Evolutionary conservation across 2,888 invertebrate genomes (phyloP), one percentile per base, ranked within the genome.

Genomic region (Didymodactylos carnosus): DNA sequence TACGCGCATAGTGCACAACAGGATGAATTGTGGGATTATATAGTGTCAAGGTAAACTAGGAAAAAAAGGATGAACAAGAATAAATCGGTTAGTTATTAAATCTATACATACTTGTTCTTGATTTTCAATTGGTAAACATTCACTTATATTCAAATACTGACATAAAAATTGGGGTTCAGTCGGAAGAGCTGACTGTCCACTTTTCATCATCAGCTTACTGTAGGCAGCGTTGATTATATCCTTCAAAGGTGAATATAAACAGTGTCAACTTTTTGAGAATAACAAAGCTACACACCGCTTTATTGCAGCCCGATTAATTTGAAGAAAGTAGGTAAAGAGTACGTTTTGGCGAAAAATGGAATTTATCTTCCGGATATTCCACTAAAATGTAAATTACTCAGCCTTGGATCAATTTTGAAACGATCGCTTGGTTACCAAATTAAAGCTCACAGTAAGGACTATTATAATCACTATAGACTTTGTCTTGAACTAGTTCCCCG

Each of bases 11-110:
- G 75, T 79, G 77, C 6, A 76, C 83, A 0, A 86, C 84, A 77
- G 84, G 82, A 40, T 85, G 88, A 5, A 88, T 89, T 35, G 91
- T 79, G 0, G 92, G 91, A 83, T 94, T 94, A 81, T 92, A 92
- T 0, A 91, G 80, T 0, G 89, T 89, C 0, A 92, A 87, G 5
- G 89, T 85, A 80, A 92, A 89, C 75, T 53, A 53, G 27, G 6
- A 4, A 49, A 23, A 0, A 49, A 7, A 23, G 10, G 10, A 49
- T 51, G 19, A 8, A 53, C 1, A 19, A 0, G 19, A 35, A 49
- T 0, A 49, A 23, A 23, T 23, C n/a, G 3, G 5, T 13, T 23
- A 49, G 25, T 11, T 29, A 29, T 19, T 29, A n/a, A n/a, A n/a
- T n/a, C n/a, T 62, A 8, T 35, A 51, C 27, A 27, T 51, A 51